Percentiles rank a stretch among this genome's conserved stretches.
Evolutionary conservation across 2,113 vertebrate species (phyloP).

Genomic region (Pachyramphus minor): DNA sequence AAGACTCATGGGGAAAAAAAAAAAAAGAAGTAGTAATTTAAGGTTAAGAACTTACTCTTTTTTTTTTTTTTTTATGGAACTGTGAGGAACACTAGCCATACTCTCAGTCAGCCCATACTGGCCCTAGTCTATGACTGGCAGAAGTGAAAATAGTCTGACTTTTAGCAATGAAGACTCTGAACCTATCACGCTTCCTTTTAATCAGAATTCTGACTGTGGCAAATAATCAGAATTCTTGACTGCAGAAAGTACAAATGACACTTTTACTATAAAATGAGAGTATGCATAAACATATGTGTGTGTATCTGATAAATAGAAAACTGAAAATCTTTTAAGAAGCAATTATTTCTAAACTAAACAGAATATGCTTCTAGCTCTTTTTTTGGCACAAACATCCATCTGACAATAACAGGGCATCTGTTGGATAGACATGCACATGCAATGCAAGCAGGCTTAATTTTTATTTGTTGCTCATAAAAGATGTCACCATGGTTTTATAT

Average conservation of each 20-base stretch:
- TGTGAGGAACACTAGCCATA: not conserved
- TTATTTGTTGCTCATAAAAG: slow-evolving; percentile 50
- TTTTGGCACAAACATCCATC: slow-evolving; percentile 42
- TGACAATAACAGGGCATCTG: slow-evolving; percentile 55
- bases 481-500: slow-evolving; percentile 17
- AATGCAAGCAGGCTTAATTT: slow-evolving; percentile 36
- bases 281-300: not conserved
- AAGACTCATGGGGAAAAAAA: not conserved
- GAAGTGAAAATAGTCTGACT: not conserved
- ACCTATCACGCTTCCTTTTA: not conserved
- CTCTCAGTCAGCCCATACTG: fast-evolving
- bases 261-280: not conserved
- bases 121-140: not conserved
- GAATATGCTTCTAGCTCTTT: slow-evolving; percentile 24
- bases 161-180: not conserved
- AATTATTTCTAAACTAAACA: slow-evolving; percentile 44
- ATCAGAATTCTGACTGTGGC: not conserved
- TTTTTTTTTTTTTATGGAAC: not conserved
- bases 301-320: not conserved
- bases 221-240: not conserved
- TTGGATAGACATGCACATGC: slow-evolving; percentile 22
- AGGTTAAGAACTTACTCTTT: not conserved
- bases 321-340: slow-evolving; percentile 16
- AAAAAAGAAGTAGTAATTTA: not conserved
- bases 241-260: not conserved